These are phyloP conservation scores for Mastigias papua DNA, from an alignment of 30 jellyfish, hydroid and myxozoan species.

Conservation along the genomic window DNA sequence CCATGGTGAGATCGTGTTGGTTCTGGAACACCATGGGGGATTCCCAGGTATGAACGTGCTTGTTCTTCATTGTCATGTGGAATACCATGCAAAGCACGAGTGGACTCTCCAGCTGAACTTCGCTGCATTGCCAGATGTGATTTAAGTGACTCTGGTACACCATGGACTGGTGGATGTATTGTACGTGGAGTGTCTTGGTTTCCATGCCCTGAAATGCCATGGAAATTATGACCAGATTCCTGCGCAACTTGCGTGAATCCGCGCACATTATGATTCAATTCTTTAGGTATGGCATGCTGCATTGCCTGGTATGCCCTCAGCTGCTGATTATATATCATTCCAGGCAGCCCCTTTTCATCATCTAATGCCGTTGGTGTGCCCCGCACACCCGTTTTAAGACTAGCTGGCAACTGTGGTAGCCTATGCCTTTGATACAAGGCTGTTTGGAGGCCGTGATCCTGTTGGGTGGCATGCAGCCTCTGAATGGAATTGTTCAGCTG, in stretches of 20 bases:
- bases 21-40: slow-evolving; percentile 43
- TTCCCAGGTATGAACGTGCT: slow-evolving; percentile 45
- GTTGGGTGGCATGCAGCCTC: slow-evolving; percentile 66
- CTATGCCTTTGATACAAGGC: slow-evolving; percentile 62
- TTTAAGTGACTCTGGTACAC: slow-evolving; percentile 57
- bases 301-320: slow-evolving; percentile 47
- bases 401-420: slow-evolving; percentile 59
- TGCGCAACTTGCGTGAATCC: slow-evolving; percentile 42
- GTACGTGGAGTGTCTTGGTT: slow-evolving; percentile 57
- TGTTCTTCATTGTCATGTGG: slow-evolving; percentile 50
- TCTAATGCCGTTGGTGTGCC: slow-evolving; percentile 47
- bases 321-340: slow-evolving; percentile 57
- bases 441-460: slow-evolving; percentile 45
- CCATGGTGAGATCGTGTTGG: slow-evolving; percentile 50
- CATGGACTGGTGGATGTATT: slow-evolving; percentile 47
- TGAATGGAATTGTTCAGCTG: slow-evolving; percentile 48
- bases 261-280: slow-evolving; percentile 29
- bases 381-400: slow-evolving; percentile 43
- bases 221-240: slow-evolving; percentile 65
- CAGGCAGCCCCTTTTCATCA: slow-evolving; percentile 57
- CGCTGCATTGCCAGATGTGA: slow-evolving; percentile 58
- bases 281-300: slow-evolving; percentile 60
- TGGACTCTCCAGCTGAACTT: slow-evolving; percentile 37
- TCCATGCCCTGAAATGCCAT: slow-evolving; percentile 62
- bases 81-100: slow-evolving; percentile 51